phyloP scores from a whole-genome alignment of 2,797 vertebrate species.

The Acanthiza pusilla region DNA sequence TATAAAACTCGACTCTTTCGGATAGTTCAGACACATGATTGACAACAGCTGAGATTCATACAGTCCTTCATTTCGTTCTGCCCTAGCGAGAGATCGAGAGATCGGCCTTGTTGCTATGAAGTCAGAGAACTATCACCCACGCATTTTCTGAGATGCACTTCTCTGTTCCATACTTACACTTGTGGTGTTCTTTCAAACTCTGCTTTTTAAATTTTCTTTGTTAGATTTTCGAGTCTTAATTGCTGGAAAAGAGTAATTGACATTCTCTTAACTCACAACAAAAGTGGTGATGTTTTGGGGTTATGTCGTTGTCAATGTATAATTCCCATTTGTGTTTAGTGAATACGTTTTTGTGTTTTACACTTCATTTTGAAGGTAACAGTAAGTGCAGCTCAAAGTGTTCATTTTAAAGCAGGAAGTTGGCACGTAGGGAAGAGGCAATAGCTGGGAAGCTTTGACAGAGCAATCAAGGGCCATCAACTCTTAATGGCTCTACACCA shows the following conservation, averaged over 20 bases:
- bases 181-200: background rate
- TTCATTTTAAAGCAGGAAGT: slow-evolving; percentile 32
- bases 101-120: background rate
- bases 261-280: background rate
- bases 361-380: slow-evolving; percentile 14
- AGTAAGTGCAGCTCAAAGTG: background rate
- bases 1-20: background rate
- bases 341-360: background rate
- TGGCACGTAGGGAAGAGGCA: background rate
- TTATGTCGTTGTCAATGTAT: background rate
- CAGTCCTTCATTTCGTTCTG: background rate
- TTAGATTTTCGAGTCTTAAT: background rate
- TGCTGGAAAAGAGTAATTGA: background rate
- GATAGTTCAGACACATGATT: background rate
- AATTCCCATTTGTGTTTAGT: background rate
- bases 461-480: slow-evolving; percentile 58
- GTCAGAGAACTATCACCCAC: background rate
- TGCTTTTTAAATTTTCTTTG: background rate
- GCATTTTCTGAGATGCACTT: background rate
- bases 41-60: background rate
- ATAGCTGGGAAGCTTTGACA: slow-evolving; percentile 30
- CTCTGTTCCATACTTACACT: background rate
- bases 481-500: slow-evolving; percentile 41
- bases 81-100: background rate
- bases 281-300: background rate